Conservation (phyloP, 2,113 vertebrate species). For the Triplophysa siluroides region DNA sequence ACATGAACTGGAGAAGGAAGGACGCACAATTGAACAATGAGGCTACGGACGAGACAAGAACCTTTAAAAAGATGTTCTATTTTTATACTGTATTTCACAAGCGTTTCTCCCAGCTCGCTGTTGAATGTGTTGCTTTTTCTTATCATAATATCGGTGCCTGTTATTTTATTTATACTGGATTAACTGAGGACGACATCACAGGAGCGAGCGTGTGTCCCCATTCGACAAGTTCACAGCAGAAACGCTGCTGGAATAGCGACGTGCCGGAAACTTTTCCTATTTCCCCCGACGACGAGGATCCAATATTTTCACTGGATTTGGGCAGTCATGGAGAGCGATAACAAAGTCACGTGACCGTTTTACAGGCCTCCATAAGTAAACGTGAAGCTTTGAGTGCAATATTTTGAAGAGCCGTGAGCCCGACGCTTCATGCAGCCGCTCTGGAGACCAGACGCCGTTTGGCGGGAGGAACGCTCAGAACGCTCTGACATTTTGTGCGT, state of each 20-base stretch:
- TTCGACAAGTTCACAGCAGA: constrained; percentile 65
- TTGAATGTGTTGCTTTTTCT: constrained; percentile 73
- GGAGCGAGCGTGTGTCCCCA: constrained; percentile 60
- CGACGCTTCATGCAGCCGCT: constrained; percentile 43
- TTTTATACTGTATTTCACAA: constrained; percentile 76
- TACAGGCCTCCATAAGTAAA: constrained; percentile 61
- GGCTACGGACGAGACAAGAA: constrained; percentile 52
- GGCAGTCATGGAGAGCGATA: constrained; percentile 68
- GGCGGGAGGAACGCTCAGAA: constrained; percentile 61
- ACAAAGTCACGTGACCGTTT: constrained; percentile 66
- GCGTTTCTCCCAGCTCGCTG: constrained; percentile 69
- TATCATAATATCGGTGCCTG: constrained; percentile 68
- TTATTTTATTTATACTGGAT: constrained; percentile 81
- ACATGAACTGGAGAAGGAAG: constrained; percentile 58
- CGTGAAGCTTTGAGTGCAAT: constrained; percentile 79
- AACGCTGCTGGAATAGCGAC: constrained; percentile 49
- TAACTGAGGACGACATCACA: constrained; percentile 69
- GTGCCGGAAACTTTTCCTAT: constrained; percentile 59
- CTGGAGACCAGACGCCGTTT: constrained; percentile 37
- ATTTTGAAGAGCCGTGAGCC: constrained; percentile 66
- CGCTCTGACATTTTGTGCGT: constrained; percentile 59
- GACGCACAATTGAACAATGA: constrained; percentile 34
- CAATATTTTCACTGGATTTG: constrained; percentile 72
- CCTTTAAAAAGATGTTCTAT: constrained; percentile 76
- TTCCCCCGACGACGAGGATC: constrained; percentile 67